Evolutionary conservation across 1,140 invertebrate genomes (phyloP).

Genomic region (Batillaria attramentaria): DNA sequence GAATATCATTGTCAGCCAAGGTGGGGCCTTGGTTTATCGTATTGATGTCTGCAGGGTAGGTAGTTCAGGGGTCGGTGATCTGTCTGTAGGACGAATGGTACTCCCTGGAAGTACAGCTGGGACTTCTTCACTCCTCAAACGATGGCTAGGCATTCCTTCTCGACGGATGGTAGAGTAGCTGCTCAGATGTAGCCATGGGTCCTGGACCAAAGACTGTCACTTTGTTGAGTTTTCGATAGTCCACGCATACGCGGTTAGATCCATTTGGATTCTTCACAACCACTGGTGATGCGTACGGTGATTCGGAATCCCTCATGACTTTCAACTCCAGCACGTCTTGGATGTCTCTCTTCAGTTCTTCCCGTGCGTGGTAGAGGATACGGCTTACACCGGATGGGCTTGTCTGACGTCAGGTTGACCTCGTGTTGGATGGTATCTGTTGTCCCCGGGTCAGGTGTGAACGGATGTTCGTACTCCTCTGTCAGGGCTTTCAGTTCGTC

Average conservation of each 20-base stretch:
- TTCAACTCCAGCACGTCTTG: background rate
- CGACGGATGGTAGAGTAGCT: no score
- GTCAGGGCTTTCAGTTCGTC: slow-evolving; percentile 18
- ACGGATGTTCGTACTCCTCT: slow-evolving; percentile 30
- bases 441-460: slow-evolving; percentile 35
- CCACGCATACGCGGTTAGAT: slow-evolving; percentile 58
- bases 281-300: slow-evolving; percentile 1
- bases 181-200: no score
- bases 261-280: background rate
- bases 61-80: no score
- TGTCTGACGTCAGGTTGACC: slow-evolving; percentile 33
- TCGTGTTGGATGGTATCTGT: slow-evolving; percentile 38
- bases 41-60: no score
- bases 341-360: background rate
- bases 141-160: no score
- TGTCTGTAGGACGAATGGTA: no score
- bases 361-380: background rate
- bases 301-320: background rate
- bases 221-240: no score
- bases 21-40: no score
- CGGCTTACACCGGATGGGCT: slow-evolving; percentile 17
- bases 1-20: no score
- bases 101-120: no score
- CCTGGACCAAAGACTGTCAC: no score
- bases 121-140: no score